Conservation (phyloP, 2,888 invertebrate species). For the Trissolcus japonicus region DNA sequence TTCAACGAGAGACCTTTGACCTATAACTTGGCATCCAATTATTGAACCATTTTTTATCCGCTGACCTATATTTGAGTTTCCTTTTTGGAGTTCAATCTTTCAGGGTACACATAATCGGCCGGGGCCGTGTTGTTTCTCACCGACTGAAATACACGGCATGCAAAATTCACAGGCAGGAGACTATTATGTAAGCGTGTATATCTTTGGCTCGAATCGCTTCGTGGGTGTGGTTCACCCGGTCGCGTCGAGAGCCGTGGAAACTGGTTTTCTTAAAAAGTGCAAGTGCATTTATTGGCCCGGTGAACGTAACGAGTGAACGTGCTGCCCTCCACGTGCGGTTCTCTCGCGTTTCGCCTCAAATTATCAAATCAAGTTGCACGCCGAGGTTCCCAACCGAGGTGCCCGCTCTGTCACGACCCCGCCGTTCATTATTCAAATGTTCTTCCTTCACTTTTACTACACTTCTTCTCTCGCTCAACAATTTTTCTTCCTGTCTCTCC, state of each 20-base stretch:
- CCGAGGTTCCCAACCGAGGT: conserved; percentile 15
- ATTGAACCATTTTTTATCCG: conserved; percentile 4
- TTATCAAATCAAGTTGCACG: conserved; percentile 44
- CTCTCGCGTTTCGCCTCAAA: conserved; percentile 40
- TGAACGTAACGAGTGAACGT: conserved; percentile 62
- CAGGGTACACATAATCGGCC: too few relatives aligned
- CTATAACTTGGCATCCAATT: conserved; percentile 26
- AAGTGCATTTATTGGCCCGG: conserved; percentile 70
- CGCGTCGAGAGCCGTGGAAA: conserved; percentile 53
- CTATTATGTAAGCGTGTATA: conserved; percentile 44
- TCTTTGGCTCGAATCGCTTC: conserved; percentile 50
- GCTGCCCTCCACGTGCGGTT: conserved; percentile 45
- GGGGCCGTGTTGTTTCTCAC: not conserved
- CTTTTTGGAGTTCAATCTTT: too few relatives aligned
- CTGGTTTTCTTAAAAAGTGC: conserved; percentile 70
- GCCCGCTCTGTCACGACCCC: conserved; percentile 46
- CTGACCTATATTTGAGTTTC: conserved; percentile 8
- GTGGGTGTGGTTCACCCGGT: conserved; percentile 57
- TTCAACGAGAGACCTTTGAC: conserved; percentile 32
- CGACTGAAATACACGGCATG: conserved; percentile 10
- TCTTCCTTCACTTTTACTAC: conserved; percentile 21
- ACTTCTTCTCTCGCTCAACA: conserved; percentile 17
- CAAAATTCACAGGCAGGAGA: conserved; percentile 26
- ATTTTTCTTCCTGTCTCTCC: not conserved
- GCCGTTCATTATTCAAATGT: conserved; percentile 40